Conservation (phyloP, 2,113 vertebrate genomes). For the Phoxinus phoxinus region DNA sequence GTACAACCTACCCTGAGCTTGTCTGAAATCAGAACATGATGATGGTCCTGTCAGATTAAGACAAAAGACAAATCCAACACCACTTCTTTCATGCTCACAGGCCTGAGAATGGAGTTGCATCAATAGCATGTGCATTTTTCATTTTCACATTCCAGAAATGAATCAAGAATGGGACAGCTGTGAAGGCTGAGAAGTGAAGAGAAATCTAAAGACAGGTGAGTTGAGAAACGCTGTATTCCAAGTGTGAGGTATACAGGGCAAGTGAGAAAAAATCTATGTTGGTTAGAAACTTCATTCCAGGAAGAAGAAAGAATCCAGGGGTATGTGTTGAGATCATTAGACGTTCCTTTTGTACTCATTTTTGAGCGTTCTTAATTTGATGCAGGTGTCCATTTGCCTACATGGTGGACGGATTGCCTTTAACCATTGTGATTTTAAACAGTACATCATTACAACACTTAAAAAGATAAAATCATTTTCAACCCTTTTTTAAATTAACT, state of each 20-base stretch:
- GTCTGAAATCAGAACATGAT: neutral
- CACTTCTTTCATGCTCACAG: neutral
- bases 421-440: neutral
- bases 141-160: slow-evolving; percentile 1
- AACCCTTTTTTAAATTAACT: neutral
- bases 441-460: neutral
- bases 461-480: neutral
- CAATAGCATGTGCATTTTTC: neutral
- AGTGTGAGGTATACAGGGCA: neutral
- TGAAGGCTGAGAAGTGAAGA: neutral
- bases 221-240: neutral
- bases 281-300: neutral
- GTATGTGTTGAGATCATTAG: neutral
- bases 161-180: neutral
- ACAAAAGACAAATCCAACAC: neutral
- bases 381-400: neutral
- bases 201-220: neutral
- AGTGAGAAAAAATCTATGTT: neutral
- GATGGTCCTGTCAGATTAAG: neutral
- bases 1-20: neutral
- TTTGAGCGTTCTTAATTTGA: neutral
- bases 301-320: neutral
- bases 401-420: neutral
- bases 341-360: neutral
- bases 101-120: neutral